Base-by-base conservation (phyloP, 2,113 vertebrate species). In the Brachyhypopomus occidentalis region DNA sequence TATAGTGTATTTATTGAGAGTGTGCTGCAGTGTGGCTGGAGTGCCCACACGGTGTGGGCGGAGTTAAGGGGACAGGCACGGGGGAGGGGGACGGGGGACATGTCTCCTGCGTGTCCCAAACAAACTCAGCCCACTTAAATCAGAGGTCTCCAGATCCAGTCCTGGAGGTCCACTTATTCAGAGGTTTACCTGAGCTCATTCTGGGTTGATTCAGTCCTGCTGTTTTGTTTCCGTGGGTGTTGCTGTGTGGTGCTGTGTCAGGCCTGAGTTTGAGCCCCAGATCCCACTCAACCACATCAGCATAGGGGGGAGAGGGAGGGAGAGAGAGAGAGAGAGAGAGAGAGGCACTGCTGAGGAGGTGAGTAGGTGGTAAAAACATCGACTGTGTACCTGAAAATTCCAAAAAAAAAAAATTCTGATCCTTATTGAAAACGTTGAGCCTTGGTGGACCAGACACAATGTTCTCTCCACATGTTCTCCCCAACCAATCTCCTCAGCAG, bases 1-100 rank as follows among this genome's bases (percentile, higher is more conserved):
- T 92, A 93, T 89, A 92, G 88, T 90, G 91, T 94, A 94, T 94
- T 94, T 94, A 94, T 94, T 93, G 87, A 92, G 87, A 86, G 88
- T 87, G 87, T 88, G 88, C 85, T 75, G 91, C 83, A 79, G 84
- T 85, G 90, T 86, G 86, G 89, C 89, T 91, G 89, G 90, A 92
- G 91, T 86, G 85, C 91, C 89, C 88, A 14, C 9, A 14, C 45
- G 77, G 87, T 78, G 75, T 77, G 75, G 84, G 88, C 85, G 85
- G 87, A 86, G 83, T 88, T 88, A 82, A 41, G 82, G 89, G 88
- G 87, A 14, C 45, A 52, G 45, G 12, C 45, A 14, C 12, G 12
- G 78, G 45, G 86, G 79, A 75, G 45, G 66, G 86, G 85, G 77
- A 83, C 12, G 76, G 52, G 70, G 48, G n/a, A 16, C n/a, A 70